Evolutionary conservation across 1,140 invertebrate species (phyloP).

Genomic region (Aphelinus atriplicis): DNA sequence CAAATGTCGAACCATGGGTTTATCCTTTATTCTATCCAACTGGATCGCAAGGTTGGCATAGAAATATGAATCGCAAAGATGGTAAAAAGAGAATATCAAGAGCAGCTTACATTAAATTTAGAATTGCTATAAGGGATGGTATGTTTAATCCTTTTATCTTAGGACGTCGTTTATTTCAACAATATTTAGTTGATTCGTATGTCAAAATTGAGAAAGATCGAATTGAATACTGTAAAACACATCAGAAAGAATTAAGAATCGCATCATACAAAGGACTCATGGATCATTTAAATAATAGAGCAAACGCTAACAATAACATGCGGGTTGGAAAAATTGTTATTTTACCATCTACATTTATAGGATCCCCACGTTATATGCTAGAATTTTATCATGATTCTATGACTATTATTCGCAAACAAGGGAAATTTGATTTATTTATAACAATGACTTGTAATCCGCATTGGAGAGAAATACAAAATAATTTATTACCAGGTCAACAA

Average conservation of each 20-base stretch:
- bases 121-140: conserved; percentile 13
- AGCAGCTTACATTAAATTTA: conserved; percentile 24
- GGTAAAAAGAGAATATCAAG: conserved; percentile 26
- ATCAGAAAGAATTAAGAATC: conserved; percentile 22
- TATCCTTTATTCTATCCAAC: conserved; percentile 35
- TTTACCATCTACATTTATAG: conserved; percentile 13
- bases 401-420: not conserved
- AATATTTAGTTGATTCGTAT: conserved; percentile 24
- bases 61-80: conserved; percentile 18
- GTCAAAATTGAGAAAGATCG: conserved; percentile 27
- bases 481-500: conserved; percentile 24
- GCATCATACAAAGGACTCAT: conserved; percentile 14
- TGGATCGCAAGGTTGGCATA: conserved; percentile 34
- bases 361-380: conserved; percentile 13
- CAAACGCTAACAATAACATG: not conserved
- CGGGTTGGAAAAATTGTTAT: not conserved
- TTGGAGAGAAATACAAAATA: conserved; percentile 3
- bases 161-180: conserved; percentile 20
- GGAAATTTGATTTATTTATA: not conserved
- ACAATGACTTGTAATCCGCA: conserved; percentile 10
- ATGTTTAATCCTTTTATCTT: not conserved
- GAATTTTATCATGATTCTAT: conserved; percentile 16
- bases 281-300: conserved; percentile 8
- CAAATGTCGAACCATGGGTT: conserved; percentile 14
- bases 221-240: conserved; percentile 17